phyloP scores from a whole-genome alignment of 2,888 invertebrate genomes.

The Spatulosminthurus flaviceps region DNA sequence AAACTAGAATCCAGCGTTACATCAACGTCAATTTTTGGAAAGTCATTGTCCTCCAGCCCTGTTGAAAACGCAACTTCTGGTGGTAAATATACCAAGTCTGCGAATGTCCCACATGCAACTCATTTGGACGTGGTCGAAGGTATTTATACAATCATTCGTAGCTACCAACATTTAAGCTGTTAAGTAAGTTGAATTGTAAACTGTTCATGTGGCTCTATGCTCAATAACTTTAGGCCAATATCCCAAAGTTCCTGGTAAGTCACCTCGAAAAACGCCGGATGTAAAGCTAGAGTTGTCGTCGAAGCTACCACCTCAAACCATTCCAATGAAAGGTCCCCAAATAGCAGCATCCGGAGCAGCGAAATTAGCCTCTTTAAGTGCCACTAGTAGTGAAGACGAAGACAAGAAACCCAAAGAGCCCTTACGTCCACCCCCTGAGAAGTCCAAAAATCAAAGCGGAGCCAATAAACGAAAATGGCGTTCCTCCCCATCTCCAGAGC shows the following conservation, averaged over 20 bases:
- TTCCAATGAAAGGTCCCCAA: constrained; percentile 52
- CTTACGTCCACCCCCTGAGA: constrained; percentile 48
- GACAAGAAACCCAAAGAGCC: constrained; percentile 45
- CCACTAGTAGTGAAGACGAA: constrained; percentile 62
- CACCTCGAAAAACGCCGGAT: constrained; percentile 49
- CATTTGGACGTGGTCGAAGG: constrained; percentile 40
- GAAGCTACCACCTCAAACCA: constrained; percentile 51
- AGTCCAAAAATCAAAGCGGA: constrained; percentile 36
- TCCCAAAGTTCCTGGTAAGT: constrained; percentile 49
- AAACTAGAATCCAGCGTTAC: constrained; percentile 59
- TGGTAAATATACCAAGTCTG: constrained; percentile 28
- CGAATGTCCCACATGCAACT: constrained; percentile 33
- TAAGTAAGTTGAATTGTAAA: constrained; percentile 30
- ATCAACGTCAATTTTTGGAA: constrained; percentile 58
- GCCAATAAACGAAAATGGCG: constrained; percentile 37
- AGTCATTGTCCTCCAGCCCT: constrained; percentile 59
- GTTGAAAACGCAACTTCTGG: constrained; percentile 44
- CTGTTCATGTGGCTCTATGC: too few species aligned
- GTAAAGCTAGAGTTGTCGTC: constrained; percentile 51
- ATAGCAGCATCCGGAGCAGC: constrained; percentile 46
- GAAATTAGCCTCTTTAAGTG: constrained; percentile 54
- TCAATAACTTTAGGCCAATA: constrained; percentile 29
- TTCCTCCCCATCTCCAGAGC: constrained; percentile 49
- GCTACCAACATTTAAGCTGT: background rate
- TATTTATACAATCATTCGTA: constrained; percentile 10